Conservation (phyloP, 2,113 vertebrate species). For the Diadophis punctatus region DNA sequence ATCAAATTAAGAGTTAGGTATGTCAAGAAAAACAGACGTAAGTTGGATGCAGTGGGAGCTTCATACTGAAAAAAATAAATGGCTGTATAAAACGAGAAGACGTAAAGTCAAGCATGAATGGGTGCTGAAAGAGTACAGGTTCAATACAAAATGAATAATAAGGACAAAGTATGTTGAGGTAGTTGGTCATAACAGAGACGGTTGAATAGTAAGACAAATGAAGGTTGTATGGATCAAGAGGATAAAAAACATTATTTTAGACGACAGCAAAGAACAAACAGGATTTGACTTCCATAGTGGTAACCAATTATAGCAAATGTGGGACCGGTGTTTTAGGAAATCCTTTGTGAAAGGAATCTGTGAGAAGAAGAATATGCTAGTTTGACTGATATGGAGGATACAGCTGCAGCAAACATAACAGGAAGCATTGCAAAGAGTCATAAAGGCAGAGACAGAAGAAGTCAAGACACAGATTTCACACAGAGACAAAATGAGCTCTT, state of each 20-base stretch:
- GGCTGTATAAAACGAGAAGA: background rate
- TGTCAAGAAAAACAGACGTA: background rate
- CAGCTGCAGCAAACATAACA: background rate
- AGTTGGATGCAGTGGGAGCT: background rate
- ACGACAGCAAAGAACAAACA: background rate
- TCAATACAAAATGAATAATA: background rate
- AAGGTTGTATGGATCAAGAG: background rate
- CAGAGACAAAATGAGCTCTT: background rate
- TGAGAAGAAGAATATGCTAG: background rate
- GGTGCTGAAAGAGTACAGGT: background rate
- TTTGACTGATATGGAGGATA: background rate
- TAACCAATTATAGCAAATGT: background rate
- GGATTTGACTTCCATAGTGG: background rate
- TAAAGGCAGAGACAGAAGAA: background rate
- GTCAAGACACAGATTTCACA: background rate
- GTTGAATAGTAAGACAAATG: background rate
- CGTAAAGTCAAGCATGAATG: background rate
- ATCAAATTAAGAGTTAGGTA: background rate
- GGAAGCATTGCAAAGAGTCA: background rate
- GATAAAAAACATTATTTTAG: background rate
- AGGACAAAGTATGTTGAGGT: background rate
- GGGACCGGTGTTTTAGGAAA: background rate
- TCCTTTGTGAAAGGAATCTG: background rate
- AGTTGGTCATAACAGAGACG: background rate
- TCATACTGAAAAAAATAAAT: background rate